Percentiles rank a stretch among this genome's conserved stretches.
These are phyloP conservation scores for Furnarius figulus DNA, from an alignment of 2,113 vertebrate species.

Conservation along the genomic window DNA sequence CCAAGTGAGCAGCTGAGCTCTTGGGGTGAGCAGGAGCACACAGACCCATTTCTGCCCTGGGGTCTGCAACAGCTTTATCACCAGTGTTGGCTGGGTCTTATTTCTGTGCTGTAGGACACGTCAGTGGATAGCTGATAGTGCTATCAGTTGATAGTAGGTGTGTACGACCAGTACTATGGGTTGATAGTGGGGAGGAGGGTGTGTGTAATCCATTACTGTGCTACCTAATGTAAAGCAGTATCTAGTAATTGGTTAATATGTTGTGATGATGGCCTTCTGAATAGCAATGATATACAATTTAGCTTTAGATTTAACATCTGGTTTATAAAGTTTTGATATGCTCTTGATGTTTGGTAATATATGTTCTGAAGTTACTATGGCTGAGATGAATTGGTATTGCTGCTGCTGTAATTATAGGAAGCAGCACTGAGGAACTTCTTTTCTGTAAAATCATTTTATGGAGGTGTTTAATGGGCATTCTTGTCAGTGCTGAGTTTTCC, in stretches of 20 bases:
- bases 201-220: neutral
- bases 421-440: neutral
- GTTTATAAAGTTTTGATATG: slow-evolving; percentile 36
- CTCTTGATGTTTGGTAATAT: neutral
- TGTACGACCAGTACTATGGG: neutral
- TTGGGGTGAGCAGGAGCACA: neutral
- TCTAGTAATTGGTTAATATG: neutral
- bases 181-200: neutral
- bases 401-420: neutral
- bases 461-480: neutral
- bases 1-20: neutral
- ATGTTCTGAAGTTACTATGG: slow-evolving; percentile 48
- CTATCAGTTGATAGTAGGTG: neutral
- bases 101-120: neutral
- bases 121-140: neutral
- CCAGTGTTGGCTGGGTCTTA: neutral
- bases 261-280: neutral
- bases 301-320: neutral
- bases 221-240: neutral
- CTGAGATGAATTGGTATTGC: neutral
- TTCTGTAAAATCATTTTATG: slow-evolving; percentile 14
- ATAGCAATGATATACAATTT: neutral
- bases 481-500: neutral
- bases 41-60: neutral
- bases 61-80: neutral